These are phyloP conservation scores for Brachypteracias leptosomus DNA, from an alignment of 2,113 vertebrate species.

Conservation along the genomic window DNA sequence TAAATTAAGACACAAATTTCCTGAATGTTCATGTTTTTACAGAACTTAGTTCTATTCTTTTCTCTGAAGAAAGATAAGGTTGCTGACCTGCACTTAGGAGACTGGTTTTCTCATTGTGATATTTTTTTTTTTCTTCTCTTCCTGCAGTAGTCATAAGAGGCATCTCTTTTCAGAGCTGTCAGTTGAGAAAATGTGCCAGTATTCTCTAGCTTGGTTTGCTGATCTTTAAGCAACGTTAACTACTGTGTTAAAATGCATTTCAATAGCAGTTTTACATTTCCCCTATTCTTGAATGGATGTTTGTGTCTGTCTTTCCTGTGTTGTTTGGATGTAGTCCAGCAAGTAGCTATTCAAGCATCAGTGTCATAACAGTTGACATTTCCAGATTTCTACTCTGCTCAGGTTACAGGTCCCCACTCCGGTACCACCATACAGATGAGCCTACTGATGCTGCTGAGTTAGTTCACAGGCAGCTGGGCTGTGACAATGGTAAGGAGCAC, in stretches of 20 bases:
- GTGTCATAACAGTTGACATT: accelerated
- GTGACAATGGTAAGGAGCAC: not conserved
- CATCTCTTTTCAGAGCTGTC: not conserved
- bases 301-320: not conserved
- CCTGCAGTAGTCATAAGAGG: not conserved
- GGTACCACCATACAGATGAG: not conserved
- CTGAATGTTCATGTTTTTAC: not conserved
- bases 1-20: not conserved
- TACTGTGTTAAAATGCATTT: not conserved
- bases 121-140: not conserved
- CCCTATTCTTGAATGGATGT: not conserved
- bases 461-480: not conserved
- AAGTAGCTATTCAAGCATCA: not conserved
- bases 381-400: not conserved
- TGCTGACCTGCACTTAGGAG: not conserved
- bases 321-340: not conserved
- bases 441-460: not conserved
- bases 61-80: not conserved
- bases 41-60: not conserved
- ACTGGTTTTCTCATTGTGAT: not conserved
- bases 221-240: not conserved
- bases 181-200: not conserved
- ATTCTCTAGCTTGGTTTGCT: not conserved
- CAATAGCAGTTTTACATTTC: not conserved
- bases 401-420: not conserved